Conservation (phyloP, 2,888 invertebrate species). For the Stegophylla sp. region DNA sequence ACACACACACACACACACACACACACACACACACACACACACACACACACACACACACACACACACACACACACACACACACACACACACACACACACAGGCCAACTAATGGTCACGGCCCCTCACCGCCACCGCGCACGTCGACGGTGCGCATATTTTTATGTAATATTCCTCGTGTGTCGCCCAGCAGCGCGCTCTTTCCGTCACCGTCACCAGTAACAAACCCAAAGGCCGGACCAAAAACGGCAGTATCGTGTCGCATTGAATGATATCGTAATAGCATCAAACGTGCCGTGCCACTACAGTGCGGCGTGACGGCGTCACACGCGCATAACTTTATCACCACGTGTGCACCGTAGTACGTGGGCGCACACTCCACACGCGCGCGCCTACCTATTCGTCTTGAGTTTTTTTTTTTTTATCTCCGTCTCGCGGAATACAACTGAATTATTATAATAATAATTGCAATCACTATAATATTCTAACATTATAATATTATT, state of each 20-base stretch:
- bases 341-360: slow-evolving; percentile 23
- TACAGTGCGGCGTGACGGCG: background rate
- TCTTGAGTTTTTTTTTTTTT: too few relatives aligned
- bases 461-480: too few relatives aligned
- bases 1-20: too few relatives aligned
- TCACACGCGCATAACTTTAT: slow-evolving; percentile 28
- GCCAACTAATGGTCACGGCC: too few relatives aligned
- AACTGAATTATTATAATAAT: too few relatives aligned
- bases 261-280: background rate
- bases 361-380: background rate
- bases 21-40: too few relatives aligned
- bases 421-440: background rate
- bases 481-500: too few relatives aligned
- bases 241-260: slow-evolving; percentile 25
- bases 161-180: background rate
- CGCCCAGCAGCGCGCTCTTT: slow-evolving; percentile 29
- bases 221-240: slow-evolving; percentile 17
- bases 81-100: too few relatives aligned
- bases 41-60: too few relatives aligned
- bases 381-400: background rate
- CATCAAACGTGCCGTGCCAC: background rate
- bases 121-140: background rate
- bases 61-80: too few relatives aligned
- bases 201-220: background rate
- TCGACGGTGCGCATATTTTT: slow-evolving; percentile 20